Percentiles rank a stretch among this genome's conserved stretches.
These are phyloP conservation scores for Archilochus colubris DNA, from an alignment of 2,113 vertebrate species.

Conservation along the genomic window DNA sequence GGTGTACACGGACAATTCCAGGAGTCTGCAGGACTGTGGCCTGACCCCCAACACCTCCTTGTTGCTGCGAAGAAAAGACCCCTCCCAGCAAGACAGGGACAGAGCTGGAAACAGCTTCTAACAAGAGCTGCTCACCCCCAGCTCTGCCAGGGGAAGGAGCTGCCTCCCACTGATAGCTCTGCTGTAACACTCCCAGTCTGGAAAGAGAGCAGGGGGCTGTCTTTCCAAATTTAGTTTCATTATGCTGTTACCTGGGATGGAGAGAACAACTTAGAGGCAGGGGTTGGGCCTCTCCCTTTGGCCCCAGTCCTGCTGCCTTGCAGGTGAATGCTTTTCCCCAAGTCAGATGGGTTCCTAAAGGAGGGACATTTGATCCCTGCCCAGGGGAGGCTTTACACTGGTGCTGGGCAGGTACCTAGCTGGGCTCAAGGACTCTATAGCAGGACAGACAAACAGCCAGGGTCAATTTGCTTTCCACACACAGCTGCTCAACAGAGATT, in stretches of 20 bases:
- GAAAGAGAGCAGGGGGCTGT: not conserved
- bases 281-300: not conserved
- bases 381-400: not conserved
- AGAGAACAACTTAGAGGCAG: not conserved
- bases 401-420: not conserved
- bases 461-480: not conserved
- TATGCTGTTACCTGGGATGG: not conserved
- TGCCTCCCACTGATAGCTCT: accelerated
- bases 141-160: not conserved
- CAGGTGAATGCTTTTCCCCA: not conserved
- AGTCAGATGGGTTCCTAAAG: not conserved
- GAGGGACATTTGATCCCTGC: not conserved
- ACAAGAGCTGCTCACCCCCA: not conserved
- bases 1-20: slow-evolving; percentile 74
- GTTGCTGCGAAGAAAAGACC: slow-evolving; percentile 70
- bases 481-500: not conserved
- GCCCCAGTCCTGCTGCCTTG: not conserved
- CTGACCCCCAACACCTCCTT: slow-evolving; percentile 78
- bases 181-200: not conserved
- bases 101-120: not conserved
- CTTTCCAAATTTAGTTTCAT: not conserved
- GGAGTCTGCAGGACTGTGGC: slow-evolving; percentile 81
- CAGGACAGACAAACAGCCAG: not conserved
- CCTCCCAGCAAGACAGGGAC: not conserved
- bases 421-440: not conserved